Evolutionary conservation across 2,113 vertebrate genomes (phyloP).

Genomic region (Phyllostomus discolor): DNA sequence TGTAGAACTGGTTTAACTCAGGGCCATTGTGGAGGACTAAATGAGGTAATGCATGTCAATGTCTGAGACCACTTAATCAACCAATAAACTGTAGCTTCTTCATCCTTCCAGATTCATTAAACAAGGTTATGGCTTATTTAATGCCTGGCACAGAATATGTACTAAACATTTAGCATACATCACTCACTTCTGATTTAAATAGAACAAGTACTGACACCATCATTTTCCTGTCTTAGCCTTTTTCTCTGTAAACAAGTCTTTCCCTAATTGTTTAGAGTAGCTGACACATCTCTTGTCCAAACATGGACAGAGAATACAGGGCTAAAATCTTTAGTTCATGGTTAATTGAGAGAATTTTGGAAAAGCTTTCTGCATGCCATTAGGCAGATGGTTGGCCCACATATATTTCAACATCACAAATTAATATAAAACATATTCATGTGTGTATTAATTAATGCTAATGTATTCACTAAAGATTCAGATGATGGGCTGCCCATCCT

Average conservation of each 20-base stretch:
- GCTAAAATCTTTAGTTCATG: slow-evolving; percentile 23
- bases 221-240: neutral
- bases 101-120: neutral
- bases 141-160: neutral
- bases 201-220: neutral
- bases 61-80: neutral
- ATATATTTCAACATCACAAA: slow-evolving; percentile 64
- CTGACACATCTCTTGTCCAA: slow-evolving; percentile 33
- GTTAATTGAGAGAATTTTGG: slow-evolving; percentile 51
- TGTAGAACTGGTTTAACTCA: neutral
- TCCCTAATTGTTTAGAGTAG: slow-evolving; percentile 46
- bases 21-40: neutral
- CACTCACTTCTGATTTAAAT: neutral
- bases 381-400: slow-evolving; percentile 58
- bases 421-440: slow-evolving; percentile 68
- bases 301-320: slow-evolving; percentile 16
- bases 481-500: slow-evolving; percentile 50
- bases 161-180: neutral
- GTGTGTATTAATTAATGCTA: slow-evolving; percentile 73
- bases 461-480: slow-evolving; percentile 54
- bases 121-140: neutral
- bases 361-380: slow-evolving; percentile 40
- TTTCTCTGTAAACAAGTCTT: slow-evolving; percentile 23
- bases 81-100: neutral
- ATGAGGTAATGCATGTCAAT: neutral